Evolutionary conservation across 1,140 invertebrate genomes (phyloP), one percentile per base, ranked within the genome.

Genomic region (Neotoxoptera formosana): DNA sequence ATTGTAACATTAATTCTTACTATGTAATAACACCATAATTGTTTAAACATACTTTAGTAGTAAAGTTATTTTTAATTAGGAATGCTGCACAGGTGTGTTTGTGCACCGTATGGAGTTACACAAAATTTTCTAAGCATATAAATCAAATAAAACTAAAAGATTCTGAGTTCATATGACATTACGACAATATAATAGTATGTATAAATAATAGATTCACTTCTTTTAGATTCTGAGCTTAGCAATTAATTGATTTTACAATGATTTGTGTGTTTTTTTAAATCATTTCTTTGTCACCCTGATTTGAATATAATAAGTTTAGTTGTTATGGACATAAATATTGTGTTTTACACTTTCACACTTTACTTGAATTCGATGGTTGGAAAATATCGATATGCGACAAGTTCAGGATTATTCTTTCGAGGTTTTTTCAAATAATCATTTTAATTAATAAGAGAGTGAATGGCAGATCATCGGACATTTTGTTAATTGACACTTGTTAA

Each of bases 31-130:
- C 34, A 53, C 34, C 20, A 25, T 53, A 36, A 89, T 56, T 56
- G 53, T 89, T 56, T 56, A 11, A 89, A 89, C 51, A 56, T 56
- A 36, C 34, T 89, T 56, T 53, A 9, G 25, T 11, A 25, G 23
- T 4, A 56, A 41, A 89, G 87, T 89, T 89, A 48, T 48, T 88
- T 56, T 89, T 51, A 56, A 56, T 56, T 56, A 89, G 56, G n/a
- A 56, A n/a, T n/a, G n/a, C n/a, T 14, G 25, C 48, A 56, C 23
- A 41, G 48, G 88, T 89, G 51, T 4, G 7, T 89, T 51, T 30
- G 86, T 30, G 25, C 47, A 2, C 3, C 36, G 21, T 41, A 23
- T 41, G 8, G 21, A 25, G 21, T 56, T 36, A 11, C 41, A 14
- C 14, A 56, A 56, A 89, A 89, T 7, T 2, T 23, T 53, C 20